These are phyloP conservation scores for Euura lappo DNA, from an alignment of 1,140 invertebrate species.

Conservation along the genomic window DNA sequence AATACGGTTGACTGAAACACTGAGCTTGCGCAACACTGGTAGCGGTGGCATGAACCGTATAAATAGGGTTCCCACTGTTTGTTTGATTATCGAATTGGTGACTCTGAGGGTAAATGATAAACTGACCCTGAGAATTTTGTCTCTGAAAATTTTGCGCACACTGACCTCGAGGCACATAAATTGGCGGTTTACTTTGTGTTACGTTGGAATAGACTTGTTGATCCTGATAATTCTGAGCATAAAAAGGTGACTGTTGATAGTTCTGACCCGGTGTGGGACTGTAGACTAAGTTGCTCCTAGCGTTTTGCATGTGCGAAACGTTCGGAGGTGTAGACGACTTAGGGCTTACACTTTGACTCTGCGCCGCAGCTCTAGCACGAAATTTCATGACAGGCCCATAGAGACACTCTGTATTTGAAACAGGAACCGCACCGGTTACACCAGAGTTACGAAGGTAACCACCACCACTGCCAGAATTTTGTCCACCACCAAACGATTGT, in stretches of 20 bases:
- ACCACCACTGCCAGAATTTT: slow-evolving; percentile 14
- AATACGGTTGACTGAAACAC: slow-evolving; percentile 23
- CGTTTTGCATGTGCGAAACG: slow-evolving; percentile 34
- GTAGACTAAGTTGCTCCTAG: slow-evolving; percentile 34
- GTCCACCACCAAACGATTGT: slow-evolving; percentile 23
- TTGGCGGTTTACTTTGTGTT: slow-evolving; percentile 28
- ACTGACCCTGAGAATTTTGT: slow-evolving; percentile 27
- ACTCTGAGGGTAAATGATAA: slow-evolving; percentile 28
- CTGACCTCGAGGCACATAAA: slow-evolving; percentile 36
- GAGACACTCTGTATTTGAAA: slow-evolving; percentile 42
- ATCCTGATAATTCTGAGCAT: slow-evolving; percentile 44
- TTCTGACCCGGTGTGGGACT: slow-evolving; percentile 34
- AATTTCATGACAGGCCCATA: slow-evolving; percentile 58
- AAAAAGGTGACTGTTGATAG: slow-evolving; percentile 37
- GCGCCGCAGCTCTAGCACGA: slow-evolving; percentile 34
- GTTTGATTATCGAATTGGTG: slow-evolving; percentile 25
- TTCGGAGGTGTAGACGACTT: slow-evolving; percentile 27
- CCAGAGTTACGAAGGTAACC: slow-evolving; percentile 28
- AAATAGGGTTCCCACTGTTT: slow-evolving; percentile 39
- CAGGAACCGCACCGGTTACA: slow-evolving; percentile 21
- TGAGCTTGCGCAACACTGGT: slow-evolving; percentile 45
- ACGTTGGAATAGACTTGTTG: slow-evolving; percentile 53
- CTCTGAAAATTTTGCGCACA: slow-evolving; percentile 35
- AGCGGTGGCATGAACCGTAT: slow-evolving; percentile 46
- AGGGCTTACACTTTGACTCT: slow-evolving; percentile 17